A percentile compares a stretch with the other conserved stretches of the same genome.
phyloP scores from a whole-genome alignment of 1,140 invertebrate species.

The Drusus annulatus region DNA sequence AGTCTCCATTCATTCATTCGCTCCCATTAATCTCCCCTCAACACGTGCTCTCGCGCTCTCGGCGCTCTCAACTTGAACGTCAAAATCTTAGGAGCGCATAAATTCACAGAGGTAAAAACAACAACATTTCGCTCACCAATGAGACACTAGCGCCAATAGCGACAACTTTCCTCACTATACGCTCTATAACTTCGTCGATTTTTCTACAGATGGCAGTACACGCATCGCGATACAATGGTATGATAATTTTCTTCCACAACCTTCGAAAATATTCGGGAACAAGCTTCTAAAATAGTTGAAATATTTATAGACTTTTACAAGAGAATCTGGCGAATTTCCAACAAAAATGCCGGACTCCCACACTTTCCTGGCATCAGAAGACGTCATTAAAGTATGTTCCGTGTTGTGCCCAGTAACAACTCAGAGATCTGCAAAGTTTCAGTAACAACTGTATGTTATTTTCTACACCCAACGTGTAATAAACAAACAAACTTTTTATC shows the following conservation, averaged over 20 bases:
- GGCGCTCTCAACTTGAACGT: conserved; percentile 62
- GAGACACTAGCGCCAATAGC: conserved; percentile 24
- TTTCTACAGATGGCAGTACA: conserved; percentile 22
- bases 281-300: conserved; percentile 46
- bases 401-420: not conserved
- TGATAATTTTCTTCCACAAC: conserved; percentile 34
- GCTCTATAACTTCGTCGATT: not conserved
- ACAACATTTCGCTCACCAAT: conserved; percentile 1
- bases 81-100: conserved; percentile 64
- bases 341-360: conserved; percentile 54
- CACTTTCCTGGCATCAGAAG: conserved; percentile 46
- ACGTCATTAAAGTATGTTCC: conserved; percentile 49
- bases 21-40: conserved; percentile 25
- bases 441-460: conserved; percentile 10
- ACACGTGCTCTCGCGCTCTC: conserved; percentile 35
- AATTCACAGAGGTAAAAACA: conserved; percentile 27
- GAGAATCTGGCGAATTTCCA: conserved; percentile 49
- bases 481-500: too few relatives aligned
- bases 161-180: not conserved
- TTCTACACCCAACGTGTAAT: too few relatives aligned
- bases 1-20: too few relatives aligned
- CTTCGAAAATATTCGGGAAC: conserved; percentile 46
- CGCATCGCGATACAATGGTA: not conserved
- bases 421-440: not conserved
- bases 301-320: conserved; percentile 53